Conservation (phyloP, 1,140 invertebrate species). For the Hestina assimilis region DNA sequence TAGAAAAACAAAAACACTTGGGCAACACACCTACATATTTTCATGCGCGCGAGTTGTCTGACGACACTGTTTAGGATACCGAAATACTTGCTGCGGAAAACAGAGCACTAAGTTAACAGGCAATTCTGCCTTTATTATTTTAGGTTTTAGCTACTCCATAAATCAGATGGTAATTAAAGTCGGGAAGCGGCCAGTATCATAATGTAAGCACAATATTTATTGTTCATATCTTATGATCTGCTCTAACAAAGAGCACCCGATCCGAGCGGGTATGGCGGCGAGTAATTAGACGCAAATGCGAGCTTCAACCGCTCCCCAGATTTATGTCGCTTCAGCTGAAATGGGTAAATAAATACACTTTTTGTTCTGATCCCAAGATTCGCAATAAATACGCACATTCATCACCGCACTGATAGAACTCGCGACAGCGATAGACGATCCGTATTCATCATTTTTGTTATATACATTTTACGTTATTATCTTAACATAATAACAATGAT, state of each 20-base stretch:
- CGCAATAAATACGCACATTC: not conserved
- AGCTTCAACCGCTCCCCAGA: not conserved
- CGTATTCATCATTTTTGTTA: too few relatives aligned
- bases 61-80: too few relatives aligned
- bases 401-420: not conserved
- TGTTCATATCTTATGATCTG: not conserved
- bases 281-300: not conserved
- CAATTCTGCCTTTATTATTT: too few relatives aligned
- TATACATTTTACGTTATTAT: too few relatives aligned
- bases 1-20: too few relatives aligned
- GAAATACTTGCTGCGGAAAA: too few relatives aligned
- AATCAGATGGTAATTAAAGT: conserved; percentile 1
- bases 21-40: too few relatives aligned
- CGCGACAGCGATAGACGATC: not conserved
- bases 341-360: conserved; percentile 1
- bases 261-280: not conserved
- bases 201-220: not conserved
- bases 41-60: too few relatives aligned
- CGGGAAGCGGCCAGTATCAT: not conserved
- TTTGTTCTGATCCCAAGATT: not conserved
- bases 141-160: not conserved
- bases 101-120: too few relatives aligned
- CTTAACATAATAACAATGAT: too few relatives aligned
- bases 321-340: conserved; percentile 2
- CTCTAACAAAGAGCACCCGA: not conserved